A percentile compares a stretch with the other conserved stretches of the same genome.
phyloP scores from a whole-genome alignment of 1,140 invertebrate genomes.

The Kradibia gibbosae region DNA sequence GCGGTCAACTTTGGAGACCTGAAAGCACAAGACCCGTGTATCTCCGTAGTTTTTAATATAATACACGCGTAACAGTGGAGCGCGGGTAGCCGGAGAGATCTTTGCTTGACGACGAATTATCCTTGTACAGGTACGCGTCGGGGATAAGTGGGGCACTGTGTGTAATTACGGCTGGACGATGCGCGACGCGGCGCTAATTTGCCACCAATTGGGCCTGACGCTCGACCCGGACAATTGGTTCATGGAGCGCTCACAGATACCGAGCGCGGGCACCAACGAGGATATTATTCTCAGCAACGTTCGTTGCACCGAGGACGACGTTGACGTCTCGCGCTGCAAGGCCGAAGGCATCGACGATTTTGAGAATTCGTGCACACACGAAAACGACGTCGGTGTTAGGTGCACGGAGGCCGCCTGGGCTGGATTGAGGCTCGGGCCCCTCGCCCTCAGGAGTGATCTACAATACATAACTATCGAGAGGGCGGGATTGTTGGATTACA shows the following conservation, averaged over 20 bases:
- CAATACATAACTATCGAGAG: slow-evolving; percentile 91
- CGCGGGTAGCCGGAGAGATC: too few species aligned
- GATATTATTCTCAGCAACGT: slow-evolving; percentile 89
- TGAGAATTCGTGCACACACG: slow-evolving; percentile 91
- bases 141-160: slow-evolving; percentile 95
- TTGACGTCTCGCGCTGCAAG: slow-evolving; percentile 91
- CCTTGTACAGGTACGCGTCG: slow-evolving; percentile 81
- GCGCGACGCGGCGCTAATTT: slow-evolving; percentile 92
- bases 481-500: slow-evolving; percentile 95
- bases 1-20: too few species aligned
- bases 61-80: background rate
- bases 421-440: slow-evolving; percentile 89
- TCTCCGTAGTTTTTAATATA: too few species aligned
- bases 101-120: too few species aligned
- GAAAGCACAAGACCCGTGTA: too few species aligned
- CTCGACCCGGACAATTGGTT: slow-evolving; percentile 95
- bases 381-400: slow-evolving; percentile 89
- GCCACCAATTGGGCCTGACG: slow-evolving; percentile 94
- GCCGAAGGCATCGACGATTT: slow-evolving; percentile 85
- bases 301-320: slow-evolving; percentile 91
- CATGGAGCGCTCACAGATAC: slow-evolving; percentile 85
- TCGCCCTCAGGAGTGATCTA: slow-evolving; percentile 89
- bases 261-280: slow-evolving; percentile 83
- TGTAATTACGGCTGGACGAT: slow-evolving; percentile 97
- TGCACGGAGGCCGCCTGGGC: slow-evolving; percentile 95